Conservation (phyloP, 53 echinoderm and acorn worm genomes). For the Mesocentrotus franciscanus region DNA sequence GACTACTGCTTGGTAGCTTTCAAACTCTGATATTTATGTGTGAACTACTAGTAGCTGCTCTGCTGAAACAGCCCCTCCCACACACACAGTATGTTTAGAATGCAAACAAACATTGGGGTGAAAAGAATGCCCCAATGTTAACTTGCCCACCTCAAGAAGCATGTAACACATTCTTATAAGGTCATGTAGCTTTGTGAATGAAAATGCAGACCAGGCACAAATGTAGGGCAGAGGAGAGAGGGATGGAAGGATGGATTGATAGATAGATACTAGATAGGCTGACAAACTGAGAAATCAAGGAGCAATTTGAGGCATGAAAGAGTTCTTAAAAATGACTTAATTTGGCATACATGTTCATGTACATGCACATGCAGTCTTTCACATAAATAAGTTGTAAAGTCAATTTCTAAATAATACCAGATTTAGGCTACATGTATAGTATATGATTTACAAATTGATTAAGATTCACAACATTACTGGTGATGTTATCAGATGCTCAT, state of each 20-base stretch:
- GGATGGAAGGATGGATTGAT: background rate
- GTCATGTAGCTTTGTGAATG: constrained; percentile 49
- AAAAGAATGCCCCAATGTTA: constrained; percentile 35
- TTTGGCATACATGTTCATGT: too few relatives aligned
- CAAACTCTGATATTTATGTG: background rate
- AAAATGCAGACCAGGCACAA: constrained; percentile 20
- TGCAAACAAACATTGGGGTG: constrained; percentile 41
- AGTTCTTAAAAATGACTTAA: too few relatives aligned
- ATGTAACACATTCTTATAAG: constrained; percentile 47
- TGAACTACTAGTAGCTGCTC: background rate
- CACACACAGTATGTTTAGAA: constrained; percentile 37
- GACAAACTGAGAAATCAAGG: too few relatives aligned
- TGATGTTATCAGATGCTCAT: too few relatives aligned
- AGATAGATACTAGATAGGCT: background rate
- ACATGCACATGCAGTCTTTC: too few relatives aligned
- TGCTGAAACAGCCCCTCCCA: constrained; percentile 7
- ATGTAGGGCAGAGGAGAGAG: background rate
- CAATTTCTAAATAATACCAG: too few relatives aligned
- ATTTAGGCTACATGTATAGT: too few relatives aligned
- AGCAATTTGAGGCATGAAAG: too few relatives aligned
- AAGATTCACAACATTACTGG: too few relatives aligned
- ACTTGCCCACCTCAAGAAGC: background rate
- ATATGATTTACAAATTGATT: too few relatives aligned
- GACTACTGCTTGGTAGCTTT: background rate
- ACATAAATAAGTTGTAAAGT: too few relatives aligned